Evolutionary conservation across 2,797 vertebrate species (phyloP).

Genomic region (Pogonophryne albipinna): DNA sequence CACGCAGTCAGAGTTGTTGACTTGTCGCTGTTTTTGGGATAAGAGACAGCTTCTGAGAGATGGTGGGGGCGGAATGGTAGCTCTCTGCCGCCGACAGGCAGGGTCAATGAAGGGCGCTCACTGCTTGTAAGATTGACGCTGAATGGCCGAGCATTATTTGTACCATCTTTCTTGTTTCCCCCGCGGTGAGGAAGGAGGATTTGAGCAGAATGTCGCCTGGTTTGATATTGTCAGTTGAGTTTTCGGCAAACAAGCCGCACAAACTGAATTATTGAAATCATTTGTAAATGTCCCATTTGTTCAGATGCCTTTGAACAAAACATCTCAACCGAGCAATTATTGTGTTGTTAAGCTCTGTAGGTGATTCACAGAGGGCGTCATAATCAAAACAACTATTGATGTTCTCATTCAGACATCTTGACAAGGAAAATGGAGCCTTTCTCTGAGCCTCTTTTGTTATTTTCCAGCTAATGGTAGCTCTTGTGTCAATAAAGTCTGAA

Average conservation of each 20-base stretch:
- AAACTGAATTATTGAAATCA: constrained; percentile 61
- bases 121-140: constrained; percentile 56
- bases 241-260: constrained; percentile 44
- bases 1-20: constrained; percentile 71
- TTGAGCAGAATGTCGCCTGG: constrained; percentile 32
- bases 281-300: constrained; percentile 30
- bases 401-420: constrained; percentile 42
- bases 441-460: constrained; percentile 50
- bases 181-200: constrained; percentile 18
- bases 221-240: constrained; percentile 34
- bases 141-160: constrained; percentile 39
- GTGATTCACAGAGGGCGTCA: constrained; percentile 26
- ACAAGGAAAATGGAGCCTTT: constrained; percentile 49
- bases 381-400: constrained; percentile 31
- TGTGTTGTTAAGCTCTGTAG: constrained; percentile 33
- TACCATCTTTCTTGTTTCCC: constrained; percentile 29
- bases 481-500: constrained; percentile 55
- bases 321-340: constrained; percentile 8
- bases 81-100: constrained; percentile 58
- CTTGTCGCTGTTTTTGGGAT: constrained; percentile 55
- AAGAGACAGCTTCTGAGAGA: constrained; percentile 36
- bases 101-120: constrained; percentile 67
- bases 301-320: constrained; percentile 10
- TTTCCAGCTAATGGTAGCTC: constrained; percentile 44
- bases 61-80: constrained; percentile 35